A percentile compares a stretch with the other conserved stretches of the same genome.
Conservation (phyloP, 2,113 vertebrate genomes). For the Strigops habroptila region DNA sequence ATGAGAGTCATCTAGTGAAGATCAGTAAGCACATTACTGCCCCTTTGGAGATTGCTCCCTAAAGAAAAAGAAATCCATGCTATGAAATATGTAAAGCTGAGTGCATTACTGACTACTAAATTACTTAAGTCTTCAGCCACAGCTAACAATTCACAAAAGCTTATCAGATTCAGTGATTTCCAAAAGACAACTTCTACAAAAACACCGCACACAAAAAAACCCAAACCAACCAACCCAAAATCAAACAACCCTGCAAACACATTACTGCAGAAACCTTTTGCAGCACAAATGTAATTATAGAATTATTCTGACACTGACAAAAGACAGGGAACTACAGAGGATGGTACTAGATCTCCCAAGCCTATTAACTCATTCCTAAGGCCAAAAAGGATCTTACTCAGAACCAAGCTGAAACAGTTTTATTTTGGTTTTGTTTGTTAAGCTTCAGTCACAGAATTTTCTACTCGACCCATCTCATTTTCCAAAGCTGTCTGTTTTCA, state of each 20-base stretch:
- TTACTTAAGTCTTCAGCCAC: not conserved
- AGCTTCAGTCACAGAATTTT: not conserved
- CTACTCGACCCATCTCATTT: not conserved
- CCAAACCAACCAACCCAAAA: no score
- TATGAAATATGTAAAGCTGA: not conserved
- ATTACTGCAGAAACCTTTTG: not conserved
- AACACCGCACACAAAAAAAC: no score
- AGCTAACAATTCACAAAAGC: not conserved
- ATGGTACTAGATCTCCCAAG: not conserved
- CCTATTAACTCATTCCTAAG: not conserved
- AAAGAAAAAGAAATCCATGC: not conserved
- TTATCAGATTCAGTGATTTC: not conserved
- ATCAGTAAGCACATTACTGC: not conserved
- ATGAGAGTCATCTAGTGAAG: not conserved
- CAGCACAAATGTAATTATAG: not conserved
- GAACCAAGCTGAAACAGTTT: not conserved
- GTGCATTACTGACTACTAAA: not conserved
- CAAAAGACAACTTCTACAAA: not conserved
- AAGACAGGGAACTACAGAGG: not conserved
- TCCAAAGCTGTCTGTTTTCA: not conserved
- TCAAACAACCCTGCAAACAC: not conserved
- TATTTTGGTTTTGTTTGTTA: not conserved
- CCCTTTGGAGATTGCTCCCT: not conserved
- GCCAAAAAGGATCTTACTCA: not conserved
- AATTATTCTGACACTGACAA: not conserved